phyloP scores from a whole-genome alignment of 1,140 invertebrate genomes.

The Zaprionus lachaisei region DNA sequence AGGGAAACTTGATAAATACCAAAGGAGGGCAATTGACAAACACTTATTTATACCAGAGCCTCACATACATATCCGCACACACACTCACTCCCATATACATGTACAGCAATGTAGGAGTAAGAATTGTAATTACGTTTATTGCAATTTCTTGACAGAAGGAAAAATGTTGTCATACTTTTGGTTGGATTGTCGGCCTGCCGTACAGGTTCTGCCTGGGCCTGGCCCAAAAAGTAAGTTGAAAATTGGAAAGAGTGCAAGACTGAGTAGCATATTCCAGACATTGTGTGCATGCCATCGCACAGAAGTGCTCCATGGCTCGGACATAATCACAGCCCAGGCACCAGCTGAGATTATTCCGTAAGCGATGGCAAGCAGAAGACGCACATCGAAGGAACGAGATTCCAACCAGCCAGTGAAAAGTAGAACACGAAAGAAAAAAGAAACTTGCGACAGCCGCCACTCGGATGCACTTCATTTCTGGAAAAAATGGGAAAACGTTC shows the following conservation, averaged over 20 bases:
- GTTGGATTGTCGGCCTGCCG: slow-evolving; percentile 2
- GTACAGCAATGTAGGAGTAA: not conserved
- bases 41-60: slow-evolving; percentile 36
- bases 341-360: slow-evolving; percentile 46
- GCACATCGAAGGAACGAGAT: not conserved
- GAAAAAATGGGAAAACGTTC: not conserved
- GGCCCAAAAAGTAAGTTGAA: slow-evolving; percentile 18
- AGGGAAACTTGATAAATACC: slow-evolving; percentile 63
- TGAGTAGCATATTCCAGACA: slow-evolving; percentile 49
- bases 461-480: slow-evolving; percentile 12
- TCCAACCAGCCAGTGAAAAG: slow-evolving; percentile 9
- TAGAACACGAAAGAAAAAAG: slow-evolving; percentile 13
- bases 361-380: slow-evolving; percentile 8
- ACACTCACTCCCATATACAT: slow-evolving; percentile 17
- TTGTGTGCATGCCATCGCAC: slow-evolving; percentile 59
- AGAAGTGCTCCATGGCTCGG: slow-evolving; percentile 59
- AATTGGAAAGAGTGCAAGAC: slow-evolving; percentile 16
- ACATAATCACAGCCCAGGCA: slow-evolving; percentile 56
- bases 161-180: slow-evolving; percentile 40
- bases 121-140: slow-evolving; percentile 79
- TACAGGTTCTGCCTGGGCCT: slow-evolving; percentile 3
- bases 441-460: not conserved
- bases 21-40: slow-evolving; percentile 50
- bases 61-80: slow-evolving; percentile 15
- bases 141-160: slow-evolving; percentile 59